phyloP scores from a whole-genome alignment of 2,888 invertebrate genomes.

The Drosophila putrida region DNA sequence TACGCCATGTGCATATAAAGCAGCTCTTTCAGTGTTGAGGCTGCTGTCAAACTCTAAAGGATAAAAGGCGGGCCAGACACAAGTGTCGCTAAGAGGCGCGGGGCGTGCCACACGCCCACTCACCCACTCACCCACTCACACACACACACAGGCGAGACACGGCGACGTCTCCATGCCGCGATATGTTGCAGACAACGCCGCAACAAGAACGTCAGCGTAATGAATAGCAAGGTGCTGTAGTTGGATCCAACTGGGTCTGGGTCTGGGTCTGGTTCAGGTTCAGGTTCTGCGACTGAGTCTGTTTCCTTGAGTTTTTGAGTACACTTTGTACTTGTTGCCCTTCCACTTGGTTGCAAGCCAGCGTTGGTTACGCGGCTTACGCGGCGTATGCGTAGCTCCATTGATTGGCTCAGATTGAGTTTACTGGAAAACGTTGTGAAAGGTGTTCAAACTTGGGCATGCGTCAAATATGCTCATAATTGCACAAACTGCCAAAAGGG shows the following conservation, averaged over 20 bases:
- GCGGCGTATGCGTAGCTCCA: conserved; percentile 76
- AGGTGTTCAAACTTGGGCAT: conserved; percentile 36
- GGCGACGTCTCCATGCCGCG: conserved; percentile 49
- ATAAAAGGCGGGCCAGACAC: conserved; percentile 41
- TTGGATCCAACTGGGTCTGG: conserved; percentile 21
- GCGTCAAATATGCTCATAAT: conserved; percentile 69
- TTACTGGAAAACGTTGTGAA: conserved; percentile 28
- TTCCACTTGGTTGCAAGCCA: conserved; percentile 41
- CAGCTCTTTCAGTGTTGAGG: conserved; percentile 50
- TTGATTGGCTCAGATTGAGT: conserved; percentile 71
- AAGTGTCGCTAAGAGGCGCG: conserved; percentile 53
- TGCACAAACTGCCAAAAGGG: conserved; percentile 58
- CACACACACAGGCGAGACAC: conserved; percentile 30
- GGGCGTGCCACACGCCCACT: conserved; percentile 44
- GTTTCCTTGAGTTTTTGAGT: conserved; percentile 18
- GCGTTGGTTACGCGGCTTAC: conserved; percentile 58
- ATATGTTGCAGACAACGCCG: conserved; percentile 20
- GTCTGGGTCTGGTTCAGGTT: neutral
- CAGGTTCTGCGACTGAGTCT: neutral
- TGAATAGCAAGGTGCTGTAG: conserved; percentile 61
- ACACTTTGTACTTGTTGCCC: conserved; percentile 68
- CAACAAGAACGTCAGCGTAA: conserved; percentile 42
- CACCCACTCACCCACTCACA: neutral
- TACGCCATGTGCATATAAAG: conserved; percentile 81
- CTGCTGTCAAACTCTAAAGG: conserved; percentile 43